These are phyloP conservation scores for Mellilla xanthometata DNA, from an alignment of 2,888 invertebrate species.

Conservation along the genomic window DNA sequence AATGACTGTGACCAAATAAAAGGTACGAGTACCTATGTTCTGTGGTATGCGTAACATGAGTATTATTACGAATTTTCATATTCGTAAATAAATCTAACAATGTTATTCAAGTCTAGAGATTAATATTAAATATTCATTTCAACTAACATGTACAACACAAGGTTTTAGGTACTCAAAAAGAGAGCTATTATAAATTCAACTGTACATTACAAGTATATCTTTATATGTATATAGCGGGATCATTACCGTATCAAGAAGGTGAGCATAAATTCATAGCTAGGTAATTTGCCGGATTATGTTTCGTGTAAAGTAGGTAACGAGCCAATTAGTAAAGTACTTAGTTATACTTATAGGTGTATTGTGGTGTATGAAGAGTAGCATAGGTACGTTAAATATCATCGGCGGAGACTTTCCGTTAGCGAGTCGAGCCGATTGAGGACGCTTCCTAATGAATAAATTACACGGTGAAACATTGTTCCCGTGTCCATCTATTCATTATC, in stretches of 20 bases:
- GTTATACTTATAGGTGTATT: constrained; percentile 5
- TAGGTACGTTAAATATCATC: constrained; percentile 55
- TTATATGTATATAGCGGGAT: too few relatives aligned
- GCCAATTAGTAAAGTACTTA: constrained; percentile 23
- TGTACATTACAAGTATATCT: background rate
- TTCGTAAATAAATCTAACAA: too few relatives aligned
- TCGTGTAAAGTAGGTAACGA: constrained; percentile 34
- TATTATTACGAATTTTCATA: too few relatives aligned
- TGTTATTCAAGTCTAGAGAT: too few relatives aligned
- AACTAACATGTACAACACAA: too few relatives aligned
- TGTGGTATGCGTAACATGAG: too few relatives aligned
- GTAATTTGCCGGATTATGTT: constrained; percentile 9
- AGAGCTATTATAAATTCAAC: too few relatives aligned
- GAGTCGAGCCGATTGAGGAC: constrained; percentile 69
- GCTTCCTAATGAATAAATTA: constrained; percentile 81
- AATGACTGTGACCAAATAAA: too few relatives aligned
- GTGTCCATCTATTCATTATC: constrained; percentile 74
- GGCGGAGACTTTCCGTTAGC: constrained; percentile 74
- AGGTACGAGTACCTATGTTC: too few relatives aligned
- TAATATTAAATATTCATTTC: too few relatives aligned
- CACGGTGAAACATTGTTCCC: constrained; percentile 80
- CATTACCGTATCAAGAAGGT: background rate
- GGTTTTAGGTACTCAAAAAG: too few relatives aligned
- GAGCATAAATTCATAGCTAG: background rate
- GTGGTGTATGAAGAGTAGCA: too few relatives aligned